A percentile compares a stretch with the other conserved stretches of the same genome.
Evolutionary conservation across 2,888 invertebrate species (phyloP).

Genomic region (Antheraea assamensis): DNA sequence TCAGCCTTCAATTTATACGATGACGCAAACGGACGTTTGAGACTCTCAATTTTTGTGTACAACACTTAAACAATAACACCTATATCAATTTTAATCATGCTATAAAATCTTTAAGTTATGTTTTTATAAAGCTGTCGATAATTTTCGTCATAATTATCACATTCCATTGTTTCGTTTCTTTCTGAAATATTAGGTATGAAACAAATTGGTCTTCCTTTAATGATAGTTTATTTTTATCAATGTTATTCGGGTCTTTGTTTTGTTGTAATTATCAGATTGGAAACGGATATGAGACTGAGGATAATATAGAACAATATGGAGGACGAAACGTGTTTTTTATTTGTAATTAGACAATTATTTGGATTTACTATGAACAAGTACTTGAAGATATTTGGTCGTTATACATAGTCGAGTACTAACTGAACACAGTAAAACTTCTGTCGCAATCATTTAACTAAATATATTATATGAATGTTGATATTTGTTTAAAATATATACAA

Average conservation of each 20-base stretch:
- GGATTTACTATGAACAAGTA: neutral
- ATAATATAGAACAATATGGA: neutral
- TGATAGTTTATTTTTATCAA: neutral
- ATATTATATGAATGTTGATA: no score
- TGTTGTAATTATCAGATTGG: neutral
- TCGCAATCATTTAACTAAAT: no score
- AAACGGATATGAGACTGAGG: neutral
- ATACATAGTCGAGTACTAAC: no score
- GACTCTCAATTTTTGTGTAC: conserved; percentile 28
- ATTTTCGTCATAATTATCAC: neutral
- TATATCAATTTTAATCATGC: neutral
- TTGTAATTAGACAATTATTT: neutral
- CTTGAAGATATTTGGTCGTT: neutral
- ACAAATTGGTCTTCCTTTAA: neutral
- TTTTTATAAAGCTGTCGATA: neutral
- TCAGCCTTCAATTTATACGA: conserved; percentile 29
- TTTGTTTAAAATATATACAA: no score
- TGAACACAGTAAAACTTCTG: no score
- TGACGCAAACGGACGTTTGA: conserved; percentile 27
- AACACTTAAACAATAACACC: neutral
- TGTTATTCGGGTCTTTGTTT: neutral
- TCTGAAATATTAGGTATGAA: neutral
- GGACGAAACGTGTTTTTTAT: neutral
- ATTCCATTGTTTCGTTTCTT: neutral
- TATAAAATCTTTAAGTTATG: neutral